phyloP scores from a whole-genome alignment of 2,888 invertebrate species.

The Tenodera sinensis region DNA sequence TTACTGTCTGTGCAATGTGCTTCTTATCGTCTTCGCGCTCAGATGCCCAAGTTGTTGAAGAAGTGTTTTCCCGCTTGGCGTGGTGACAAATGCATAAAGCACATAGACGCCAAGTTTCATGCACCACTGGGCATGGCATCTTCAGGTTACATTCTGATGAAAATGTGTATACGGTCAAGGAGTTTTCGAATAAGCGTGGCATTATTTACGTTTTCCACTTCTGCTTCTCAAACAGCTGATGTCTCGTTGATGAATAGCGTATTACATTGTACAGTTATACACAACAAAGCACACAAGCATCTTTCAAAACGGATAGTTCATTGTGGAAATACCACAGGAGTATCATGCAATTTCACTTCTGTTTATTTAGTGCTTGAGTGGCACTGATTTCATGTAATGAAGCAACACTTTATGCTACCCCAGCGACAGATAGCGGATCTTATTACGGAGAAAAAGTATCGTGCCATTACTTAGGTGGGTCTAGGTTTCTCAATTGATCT shows the following conservation, averaged over 20 bases:
- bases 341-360: no score
- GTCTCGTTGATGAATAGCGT: neutral
- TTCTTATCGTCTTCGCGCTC: neutral
- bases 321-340: no score
- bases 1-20: no score
- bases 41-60: neutral
- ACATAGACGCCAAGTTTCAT: neutral
- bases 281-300: no score
- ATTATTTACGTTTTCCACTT: neutral
- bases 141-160: neutral
- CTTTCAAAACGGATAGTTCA: no score
- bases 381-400: no score
- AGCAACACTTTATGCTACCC: no score
- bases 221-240: neutral
- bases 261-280: neutral
- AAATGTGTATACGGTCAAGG: neutral
- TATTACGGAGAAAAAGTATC: no score
- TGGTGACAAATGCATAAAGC: neutral
- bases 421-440: no score
- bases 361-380: no score
- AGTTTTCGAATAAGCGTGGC: neutral
- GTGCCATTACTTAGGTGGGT: no score
- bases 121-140: neutral
- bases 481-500: no score
- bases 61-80: neutral